Percentiles rank a stretch among this genome's conserved stretches.
These are phyloP conservation scores for Porites lutea DNA, from an alignment of 64 coral and sea anemone genomes.

Conservation along the genomic window DNA sequence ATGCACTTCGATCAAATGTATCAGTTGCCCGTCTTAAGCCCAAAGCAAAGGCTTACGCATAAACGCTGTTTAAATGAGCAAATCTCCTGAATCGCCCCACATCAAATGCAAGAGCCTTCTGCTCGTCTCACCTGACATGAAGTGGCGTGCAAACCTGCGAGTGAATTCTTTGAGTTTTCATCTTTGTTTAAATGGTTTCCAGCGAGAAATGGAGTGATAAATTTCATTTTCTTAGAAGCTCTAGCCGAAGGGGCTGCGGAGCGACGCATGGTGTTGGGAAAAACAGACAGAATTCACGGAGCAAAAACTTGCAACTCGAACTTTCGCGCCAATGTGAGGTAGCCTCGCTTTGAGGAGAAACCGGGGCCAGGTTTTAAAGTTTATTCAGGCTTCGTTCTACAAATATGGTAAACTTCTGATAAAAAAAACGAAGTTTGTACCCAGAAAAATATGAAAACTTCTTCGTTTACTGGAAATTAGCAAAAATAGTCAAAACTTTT, in stretches of 20 bases:
- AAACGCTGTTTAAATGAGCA: too few relatives aligned
- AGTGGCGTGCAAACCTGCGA: neutral
- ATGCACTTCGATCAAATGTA: too few relatives aligned
- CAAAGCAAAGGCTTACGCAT: too few relatives aligned
- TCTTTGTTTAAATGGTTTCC: neutral
- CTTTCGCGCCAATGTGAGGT: constrained; percentile 40
- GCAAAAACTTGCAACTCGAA: neutral
- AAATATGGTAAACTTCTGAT: too few relatives aligned
- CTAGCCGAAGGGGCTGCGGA: constrained; percentile 90
- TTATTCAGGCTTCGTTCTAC: too few relatives aligned
- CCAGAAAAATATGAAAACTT: too few relatives aligned
- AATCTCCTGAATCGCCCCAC: neutral
- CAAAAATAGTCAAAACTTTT: neutral
- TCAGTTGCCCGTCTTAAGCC: too few relatives aligned
- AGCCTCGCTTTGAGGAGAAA: constrained; percentile 44
- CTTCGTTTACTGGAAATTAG: neutral
- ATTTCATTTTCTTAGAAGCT: constrained; percentile 84
- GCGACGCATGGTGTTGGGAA: constrained; percentile 64
- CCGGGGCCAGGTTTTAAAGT: neutral
- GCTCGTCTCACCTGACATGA: neutral
- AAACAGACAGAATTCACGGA: neutral
- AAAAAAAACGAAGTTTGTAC: too few relatives aligned
- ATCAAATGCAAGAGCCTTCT: neutral
- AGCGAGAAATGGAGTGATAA: constrained; percentile 64
- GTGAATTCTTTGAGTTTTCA: neutral